These are phyloP conservation scores for Semaprochilodus insignis DNA, from an alignment of 2,797 vertebrate species.

Conservation along the genomic window DNA sequence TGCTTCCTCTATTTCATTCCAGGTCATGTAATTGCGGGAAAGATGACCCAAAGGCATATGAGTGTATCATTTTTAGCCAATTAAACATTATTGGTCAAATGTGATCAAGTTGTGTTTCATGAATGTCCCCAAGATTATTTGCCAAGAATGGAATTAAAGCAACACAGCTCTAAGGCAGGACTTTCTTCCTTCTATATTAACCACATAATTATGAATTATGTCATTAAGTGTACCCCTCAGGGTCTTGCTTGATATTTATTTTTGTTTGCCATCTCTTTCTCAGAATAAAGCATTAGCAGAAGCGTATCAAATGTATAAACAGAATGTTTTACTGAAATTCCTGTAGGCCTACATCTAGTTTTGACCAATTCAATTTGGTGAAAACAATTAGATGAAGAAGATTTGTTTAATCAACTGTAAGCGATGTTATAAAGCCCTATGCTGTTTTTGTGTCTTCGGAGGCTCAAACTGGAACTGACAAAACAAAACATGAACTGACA, in stretches of 20 bases:
- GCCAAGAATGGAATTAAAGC: not conserved
- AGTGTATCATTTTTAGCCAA: not conserved
- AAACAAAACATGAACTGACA: too few species aligned
- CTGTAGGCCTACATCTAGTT: not conserved
- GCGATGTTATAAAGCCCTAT: not conserved
- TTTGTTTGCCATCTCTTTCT: not conserved
- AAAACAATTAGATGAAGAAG: not conserved
- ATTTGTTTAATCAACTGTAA: not conserved
- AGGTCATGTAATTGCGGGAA: not conserved
- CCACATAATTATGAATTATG: not conserved
- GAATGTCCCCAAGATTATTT: not conserved
- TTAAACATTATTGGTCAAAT: constrained; percentile 5
- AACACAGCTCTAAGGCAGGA: not conserved
- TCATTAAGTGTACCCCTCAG: not conserved
- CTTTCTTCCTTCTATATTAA: not conserved
- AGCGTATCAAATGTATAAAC: not conserved
- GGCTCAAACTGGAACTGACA: not conserved
- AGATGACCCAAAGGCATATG: not conserved
- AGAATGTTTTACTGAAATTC: not conserved
- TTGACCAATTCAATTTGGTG: not conserved
- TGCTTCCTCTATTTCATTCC: not conserved
- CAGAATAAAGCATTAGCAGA: not conserved
- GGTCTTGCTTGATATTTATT: not conserved
- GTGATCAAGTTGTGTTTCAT: not conserved
- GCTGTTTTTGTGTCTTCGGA: too few species aligned